These are phyloP conservation scores for Hypotaenidia philippensis DNA, from an alignment of 2,797 vertebrate genomes.

Conservation along the genomic window DNA sequence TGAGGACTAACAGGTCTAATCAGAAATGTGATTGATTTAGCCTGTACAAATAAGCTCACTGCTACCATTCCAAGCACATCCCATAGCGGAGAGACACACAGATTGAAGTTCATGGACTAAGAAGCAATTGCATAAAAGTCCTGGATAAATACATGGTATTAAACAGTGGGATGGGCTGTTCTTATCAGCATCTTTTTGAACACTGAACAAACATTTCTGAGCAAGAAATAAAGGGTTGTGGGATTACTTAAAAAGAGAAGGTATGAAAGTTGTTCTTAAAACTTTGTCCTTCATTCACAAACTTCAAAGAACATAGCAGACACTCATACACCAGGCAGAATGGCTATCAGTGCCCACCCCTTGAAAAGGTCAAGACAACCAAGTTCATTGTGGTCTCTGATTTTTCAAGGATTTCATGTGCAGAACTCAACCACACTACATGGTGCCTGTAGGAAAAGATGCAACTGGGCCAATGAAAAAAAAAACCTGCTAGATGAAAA, in stretches of 20 bases:
- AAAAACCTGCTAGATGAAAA: neutral
- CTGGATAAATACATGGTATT: neutral
- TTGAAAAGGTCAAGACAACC: neutral
- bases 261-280: neutral
- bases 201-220: neutral
- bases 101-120: neutral
- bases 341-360: neutral
- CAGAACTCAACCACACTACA: neutral
- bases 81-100: neutral
- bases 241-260: neutral
- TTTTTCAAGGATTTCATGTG: neutral
- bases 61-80: neutral
- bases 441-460: neutral
- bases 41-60: neutral
- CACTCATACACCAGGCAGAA: neutral
- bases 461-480: neutral
- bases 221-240: rapidly evolving
- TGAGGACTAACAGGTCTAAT: neutral
- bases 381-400: neutral
- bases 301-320: neutral
- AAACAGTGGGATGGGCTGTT: neutral
- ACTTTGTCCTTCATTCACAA: neutral
- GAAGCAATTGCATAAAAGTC: neutral
- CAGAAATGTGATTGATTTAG: neutral
- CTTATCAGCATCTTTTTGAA: neutral